Percentiles rank a stretch among this genome's conserved stretches.
Conservation (phyloP, 2,113 vertebrate species). For the Rhizomys pruinosus region DNA sequence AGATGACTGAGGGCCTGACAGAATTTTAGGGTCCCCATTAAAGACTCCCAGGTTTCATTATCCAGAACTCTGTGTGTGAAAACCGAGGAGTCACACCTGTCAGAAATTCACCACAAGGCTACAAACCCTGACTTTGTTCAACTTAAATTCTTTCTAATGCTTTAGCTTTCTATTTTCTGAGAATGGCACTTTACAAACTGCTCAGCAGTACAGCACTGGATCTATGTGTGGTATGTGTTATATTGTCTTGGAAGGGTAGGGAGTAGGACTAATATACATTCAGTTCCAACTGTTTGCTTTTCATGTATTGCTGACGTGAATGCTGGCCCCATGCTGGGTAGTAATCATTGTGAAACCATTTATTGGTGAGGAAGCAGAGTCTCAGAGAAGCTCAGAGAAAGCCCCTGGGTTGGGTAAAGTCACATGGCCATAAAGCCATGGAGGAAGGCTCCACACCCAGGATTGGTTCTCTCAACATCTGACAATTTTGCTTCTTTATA, state of each 20-base stretch:
- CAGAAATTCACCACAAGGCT: neutral
- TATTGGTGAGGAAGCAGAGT: neutral
- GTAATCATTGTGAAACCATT: neutral
- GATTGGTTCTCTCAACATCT: neutral
- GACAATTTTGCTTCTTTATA: neutral
- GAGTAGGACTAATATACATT: too few relatives aligned
- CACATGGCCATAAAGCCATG: neutral
- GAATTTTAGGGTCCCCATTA: neutral
- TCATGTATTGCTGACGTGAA: neutral
- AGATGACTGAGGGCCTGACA: neutral
- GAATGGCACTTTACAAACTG: neutral
- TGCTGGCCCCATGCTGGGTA: neutral
- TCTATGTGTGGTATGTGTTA: too few relatives aligned
- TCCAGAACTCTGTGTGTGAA: neutral
- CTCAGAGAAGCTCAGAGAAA: neutral
- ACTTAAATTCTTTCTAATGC: neutral
- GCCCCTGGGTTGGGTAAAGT: neutral
- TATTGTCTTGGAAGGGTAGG: neutral
- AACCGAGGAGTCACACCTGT: slow-evolving; percentile 7
- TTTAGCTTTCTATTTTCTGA: neutral
- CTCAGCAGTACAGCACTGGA: neutral
- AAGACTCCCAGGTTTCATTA: neutral
- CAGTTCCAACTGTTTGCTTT: neutral
- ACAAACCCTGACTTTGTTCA: slow-evolving; percentile 20
- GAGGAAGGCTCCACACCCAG: neutral